These are phyloP conservation scores for Elymnias hypermnestra DNA, from an alignment of 1,140 invertebrate species.

Conservation along the genomic window DNA sequence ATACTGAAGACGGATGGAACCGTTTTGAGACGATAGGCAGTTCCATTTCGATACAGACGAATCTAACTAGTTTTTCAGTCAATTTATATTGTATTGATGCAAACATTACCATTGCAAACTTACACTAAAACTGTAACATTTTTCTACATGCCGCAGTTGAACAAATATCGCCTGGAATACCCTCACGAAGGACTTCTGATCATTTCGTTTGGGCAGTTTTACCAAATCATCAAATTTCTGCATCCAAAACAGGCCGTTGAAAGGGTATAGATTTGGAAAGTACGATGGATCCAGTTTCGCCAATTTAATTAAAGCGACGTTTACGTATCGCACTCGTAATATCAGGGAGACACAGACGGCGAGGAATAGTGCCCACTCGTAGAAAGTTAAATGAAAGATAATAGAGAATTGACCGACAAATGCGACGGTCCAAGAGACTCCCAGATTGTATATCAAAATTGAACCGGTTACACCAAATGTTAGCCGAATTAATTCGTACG, in stretches of 20 bases:
- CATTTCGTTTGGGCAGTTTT: constrained; percentile 29
- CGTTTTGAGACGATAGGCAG: too few relatives aligned
- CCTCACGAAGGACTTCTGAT: constrained; percentile 24
- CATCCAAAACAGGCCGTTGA: constrained; percentile 38
- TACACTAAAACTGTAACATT: constrained; percentile 35
- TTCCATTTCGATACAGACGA: too few relatives aligned
- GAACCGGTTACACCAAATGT: neutral
- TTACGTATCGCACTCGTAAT: constrained; percentile 38
- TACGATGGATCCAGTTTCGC: constrained; percentile 28
- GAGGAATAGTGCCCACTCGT: neutral
- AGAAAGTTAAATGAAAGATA: neutral
- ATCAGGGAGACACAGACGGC: constrained; percentile 9
- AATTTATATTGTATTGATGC: neutral
- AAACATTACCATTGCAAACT: constrained; percentile 15
- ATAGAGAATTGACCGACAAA: neutral
- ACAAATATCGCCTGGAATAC: constrained; percentile 34
- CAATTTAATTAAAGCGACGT: constrained; percentile 43
- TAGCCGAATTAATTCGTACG: neutral
- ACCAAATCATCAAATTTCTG: constrained; percentile 31
- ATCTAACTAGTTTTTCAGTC: too few relatives aligned
- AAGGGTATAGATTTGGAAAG: constrained; percentile 36
- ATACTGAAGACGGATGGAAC: too few relatives aligned
- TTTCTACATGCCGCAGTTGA: constrained; percentile 23
- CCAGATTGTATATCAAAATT: neutral
- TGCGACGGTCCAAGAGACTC: neutral